These are phyloP conservation scores for Ectropis grisescens DNA, from an alignment of 1,140 invertebrate species.

Conservation along the genomic window DNA sequence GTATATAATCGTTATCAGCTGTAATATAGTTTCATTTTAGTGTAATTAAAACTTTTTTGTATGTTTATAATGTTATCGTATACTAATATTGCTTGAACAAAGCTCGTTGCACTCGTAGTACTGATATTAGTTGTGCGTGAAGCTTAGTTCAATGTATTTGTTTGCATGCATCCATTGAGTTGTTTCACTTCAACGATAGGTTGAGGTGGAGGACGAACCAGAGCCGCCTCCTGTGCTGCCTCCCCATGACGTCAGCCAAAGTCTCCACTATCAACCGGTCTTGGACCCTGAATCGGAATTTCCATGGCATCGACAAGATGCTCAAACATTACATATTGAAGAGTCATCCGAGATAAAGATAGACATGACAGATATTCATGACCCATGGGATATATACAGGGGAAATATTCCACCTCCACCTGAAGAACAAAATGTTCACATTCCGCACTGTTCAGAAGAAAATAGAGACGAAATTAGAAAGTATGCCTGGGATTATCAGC, in stretches of 20 bases:
- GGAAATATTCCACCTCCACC: constrained; percentile 35
- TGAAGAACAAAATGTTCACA: constrained; percentile 1
- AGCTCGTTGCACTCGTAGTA: constrained; percentile 38
- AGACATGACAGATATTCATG: constrained; percentile 68
- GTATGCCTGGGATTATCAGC: constrained; percentile 38
- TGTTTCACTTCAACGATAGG: constrained; percentile 59
- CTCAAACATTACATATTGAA: constrained; percentile 25
- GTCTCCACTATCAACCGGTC: constrained; percentile 33
- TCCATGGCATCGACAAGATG: constrained; percentile 55
- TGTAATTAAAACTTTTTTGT: constrained; percentile 11
- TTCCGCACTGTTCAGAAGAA: constrained; percentile 3
- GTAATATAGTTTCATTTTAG: no score
- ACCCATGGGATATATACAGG: constrained; percentile 72
- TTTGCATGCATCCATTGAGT: constrained; percentile 53
- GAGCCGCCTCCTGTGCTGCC: constrained; percentile 18
- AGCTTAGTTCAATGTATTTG: constrained; percentile 52
- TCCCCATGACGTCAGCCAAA: constrained; percentile 23
- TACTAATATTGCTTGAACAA: constrained; percentile 49
- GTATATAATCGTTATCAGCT: no score
- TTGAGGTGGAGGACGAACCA: constrained; percentile 27
- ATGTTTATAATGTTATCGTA: constrained; percentile 39
- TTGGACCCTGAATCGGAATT: constrained; percentile 57
- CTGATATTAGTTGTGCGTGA: constrained; percentile 22
- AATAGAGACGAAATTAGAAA: constrained; percentile 35
- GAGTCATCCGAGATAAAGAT: constrained; percentile 17